Base-by-base conservation (phyloP, 1,140 invertebrate species). In the Drosophila punjabiensis region DNA sequence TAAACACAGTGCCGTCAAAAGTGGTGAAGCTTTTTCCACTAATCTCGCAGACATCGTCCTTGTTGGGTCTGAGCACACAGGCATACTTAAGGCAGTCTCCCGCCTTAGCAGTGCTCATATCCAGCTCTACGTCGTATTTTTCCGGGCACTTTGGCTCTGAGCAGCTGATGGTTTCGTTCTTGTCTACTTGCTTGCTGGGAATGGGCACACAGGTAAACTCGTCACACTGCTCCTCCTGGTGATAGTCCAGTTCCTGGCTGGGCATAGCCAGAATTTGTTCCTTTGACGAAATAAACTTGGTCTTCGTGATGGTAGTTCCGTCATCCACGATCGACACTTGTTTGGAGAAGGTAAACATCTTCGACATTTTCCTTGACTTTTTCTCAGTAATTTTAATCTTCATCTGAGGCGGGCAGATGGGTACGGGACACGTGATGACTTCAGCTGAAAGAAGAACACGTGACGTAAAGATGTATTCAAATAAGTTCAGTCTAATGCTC, bases 1-100 rank as follows among this genome's bases (percentile, higher is more conserved):
- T 96, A 63, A 95, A 96, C 55, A 97, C 95, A 1, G 95, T 94
- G 9, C 95, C 95, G 92, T 98, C 97, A 76, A 98, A 98, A 0
- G 97, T 97, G 60, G 94, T 95, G 79, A 98, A 96, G 4, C 95
- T 96, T 62, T 95, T 95, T 6, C 96, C 96, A 18, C 95, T 96
- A 3, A 97, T 93, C 75, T 96, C 96, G 85, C 97, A 98, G 50
- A 95, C 93, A 24, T 94, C 95, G 60, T 96, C 95, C 4, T 94
- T 94, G 16, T 95, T 94, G 3, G 94, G 94, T 4, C 95, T 94
- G 4, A 95, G 95, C 18, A 94, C 93, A 76, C 96, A 97, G 5
- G 94, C 93, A 78, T 86, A 95, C 89, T 93, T 93, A 1, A 94
- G 93, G 74, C 92, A 95, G 63, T 93, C 89, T 20, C 93, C 88